A percentile compares a stretch with the other conserved stretches of the same genome.
Evolutionary conservation across 2,113 vertebrate species (phyloP).

Genomic region (Myrmecophaga tridactyla): DNA sequence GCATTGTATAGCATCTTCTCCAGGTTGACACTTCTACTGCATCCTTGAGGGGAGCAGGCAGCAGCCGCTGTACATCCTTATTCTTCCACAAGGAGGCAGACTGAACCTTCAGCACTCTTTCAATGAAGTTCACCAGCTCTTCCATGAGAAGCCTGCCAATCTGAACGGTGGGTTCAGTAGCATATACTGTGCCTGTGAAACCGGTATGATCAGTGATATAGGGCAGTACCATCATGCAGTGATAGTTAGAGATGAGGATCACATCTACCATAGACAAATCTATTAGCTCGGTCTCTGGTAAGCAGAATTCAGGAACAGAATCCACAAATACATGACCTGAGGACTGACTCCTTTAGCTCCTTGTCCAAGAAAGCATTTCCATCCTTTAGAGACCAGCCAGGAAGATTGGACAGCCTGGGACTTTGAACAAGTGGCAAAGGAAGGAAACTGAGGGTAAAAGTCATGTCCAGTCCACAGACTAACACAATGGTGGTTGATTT

Average conservation of each 20-base stretch:
- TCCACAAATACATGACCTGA: slow-evolving; percentile 96
- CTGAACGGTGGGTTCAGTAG: slow-evolving; percentile 96
- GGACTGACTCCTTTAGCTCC: slow-evolving; percentile 98
- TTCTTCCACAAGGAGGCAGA: slow-evolving; percentile 62
- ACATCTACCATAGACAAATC: slow-evolving; percentile 97
- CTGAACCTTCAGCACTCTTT: slow-evolving; percentile 96
- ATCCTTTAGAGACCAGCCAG: slow-evolving; percentile 95
- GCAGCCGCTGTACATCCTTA: slow-evolving; percentile 81
- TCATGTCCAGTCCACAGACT: slow-evolving; percentile 98
- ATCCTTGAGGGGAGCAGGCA: slow-evolving; percentile 94
- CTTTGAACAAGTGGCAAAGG: slow-evolving; percentile 97
- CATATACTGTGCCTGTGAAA: slow-evolving; percentile 96
- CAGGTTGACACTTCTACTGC: slow-evolving; percentile 93
- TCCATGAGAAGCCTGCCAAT: slow-evolving; percentile 99
- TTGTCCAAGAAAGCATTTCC: slow-evolving; percentile 93
- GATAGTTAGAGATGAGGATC: slow-evolving; percentile 99
- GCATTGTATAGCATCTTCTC: slow-evolving; percentile 94
- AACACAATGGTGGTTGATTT: slow-evolving; percentile 99
- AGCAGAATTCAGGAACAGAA: slow-evolving; percentile 97
- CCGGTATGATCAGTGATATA: slow-evolving; percentile 97
- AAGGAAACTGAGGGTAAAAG: slow-evolving; percentile 94
- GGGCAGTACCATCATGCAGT: slow-evolving; percentile 99
- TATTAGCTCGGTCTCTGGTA: slow-evolving; percentile 97
- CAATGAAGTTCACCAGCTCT: slow-evolving; percentile 97
- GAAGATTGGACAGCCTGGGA: slow-evolving; percentile 93